Conservation (phyloP, 2,797 vertebrate genomes). For the Schizopygopsis malacanthus region DNA sequence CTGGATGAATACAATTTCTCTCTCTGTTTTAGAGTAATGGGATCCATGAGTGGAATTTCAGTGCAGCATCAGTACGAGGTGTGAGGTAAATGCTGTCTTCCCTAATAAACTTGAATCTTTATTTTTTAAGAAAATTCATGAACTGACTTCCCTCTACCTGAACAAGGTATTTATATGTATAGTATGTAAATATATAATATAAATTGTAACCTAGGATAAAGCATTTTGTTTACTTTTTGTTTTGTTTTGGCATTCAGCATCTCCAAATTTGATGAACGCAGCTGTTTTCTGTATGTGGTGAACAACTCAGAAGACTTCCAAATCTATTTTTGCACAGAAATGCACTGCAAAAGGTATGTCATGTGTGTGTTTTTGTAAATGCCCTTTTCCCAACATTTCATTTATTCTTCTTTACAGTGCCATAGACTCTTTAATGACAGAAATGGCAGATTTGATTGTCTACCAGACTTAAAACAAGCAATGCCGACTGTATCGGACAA, state of each 20-base stretch:
- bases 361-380: neutral
- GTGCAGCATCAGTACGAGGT: slow-evolving; percentile 89
- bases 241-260: slow-evolving; percentile 79
- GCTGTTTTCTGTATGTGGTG: slow-evolving; percentile 96
- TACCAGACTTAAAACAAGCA: neutral
- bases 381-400: neutral
- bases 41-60: slow-evolving; percentile 98
- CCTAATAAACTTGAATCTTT: neutral
- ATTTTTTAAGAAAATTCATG: neutral
- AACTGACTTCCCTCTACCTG: neutral
- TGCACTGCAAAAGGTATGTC: slow-evolving; percentile 92
- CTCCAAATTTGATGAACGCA: slow-evolving; percentile 97
- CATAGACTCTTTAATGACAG: neutral
- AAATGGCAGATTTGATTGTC: neutral
- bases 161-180: neutral
- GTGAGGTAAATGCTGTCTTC: slow-evolving; percentile 77
- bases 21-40: slow-evolving; percentile 82
- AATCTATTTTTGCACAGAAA: slow-evolving; percentile 98
- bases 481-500: neutral
- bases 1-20: neutral
- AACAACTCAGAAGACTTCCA: slow-evolving; percentile 98
- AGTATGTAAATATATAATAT: neutral
- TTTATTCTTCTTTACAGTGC: neutral
- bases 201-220: neutral
- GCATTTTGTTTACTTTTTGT: neutral